phyloP scores from a whole-genome alignment of 2,797 vertebrate species.

The Rhynchotus rufescens region DNA sequence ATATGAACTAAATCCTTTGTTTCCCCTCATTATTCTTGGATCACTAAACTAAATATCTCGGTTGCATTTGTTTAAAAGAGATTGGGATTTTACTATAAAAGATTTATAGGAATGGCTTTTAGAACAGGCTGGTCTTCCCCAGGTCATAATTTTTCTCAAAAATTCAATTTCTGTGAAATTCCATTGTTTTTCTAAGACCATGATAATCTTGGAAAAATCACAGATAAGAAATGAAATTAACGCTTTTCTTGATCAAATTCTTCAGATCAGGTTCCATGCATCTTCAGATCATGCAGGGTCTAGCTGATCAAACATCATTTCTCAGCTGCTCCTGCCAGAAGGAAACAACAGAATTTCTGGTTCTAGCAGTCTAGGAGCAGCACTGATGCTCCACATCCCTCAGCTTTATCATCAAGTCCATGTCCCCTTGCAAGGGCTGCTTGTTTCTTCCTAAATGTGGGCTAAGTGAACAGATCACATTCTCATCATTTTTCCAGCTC shows the following conservation, averaged over 20 bases:
- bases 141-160: background rate
- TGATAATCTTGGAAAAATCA: background rate
- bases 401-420: background rate
- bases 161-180: background rate
- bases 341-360: background rate
- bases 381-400: background rate
- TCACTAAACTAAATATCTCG: background rate
- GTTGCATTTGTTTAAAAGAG: background rate
- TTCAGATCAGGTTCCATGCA: background rate
- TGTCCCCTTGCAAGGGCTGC: background rate
- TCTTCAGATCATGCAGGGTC: background rate
- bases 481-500: background rate
- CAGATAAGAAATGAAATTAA: rapidly evolving
- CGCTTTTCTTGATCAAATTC: background rate
- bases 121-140: background rate
- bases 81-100: background rate
- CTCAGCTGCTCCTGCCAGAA: background rate
- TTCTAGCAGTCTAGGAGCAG: background rate
- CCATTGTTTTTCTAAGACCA: background rate
- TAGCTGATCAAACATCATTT: background rate
- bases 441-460: background rate
- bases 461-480: background rate
- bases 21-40: background rate
- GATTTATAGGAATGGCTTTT: background rate
- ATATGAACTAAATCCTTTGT: background rate